Evolutionary conservation across 2,797 vertebrate species (phyloP).

Genomic region (Chelidonichthys spinosus): DNA sequence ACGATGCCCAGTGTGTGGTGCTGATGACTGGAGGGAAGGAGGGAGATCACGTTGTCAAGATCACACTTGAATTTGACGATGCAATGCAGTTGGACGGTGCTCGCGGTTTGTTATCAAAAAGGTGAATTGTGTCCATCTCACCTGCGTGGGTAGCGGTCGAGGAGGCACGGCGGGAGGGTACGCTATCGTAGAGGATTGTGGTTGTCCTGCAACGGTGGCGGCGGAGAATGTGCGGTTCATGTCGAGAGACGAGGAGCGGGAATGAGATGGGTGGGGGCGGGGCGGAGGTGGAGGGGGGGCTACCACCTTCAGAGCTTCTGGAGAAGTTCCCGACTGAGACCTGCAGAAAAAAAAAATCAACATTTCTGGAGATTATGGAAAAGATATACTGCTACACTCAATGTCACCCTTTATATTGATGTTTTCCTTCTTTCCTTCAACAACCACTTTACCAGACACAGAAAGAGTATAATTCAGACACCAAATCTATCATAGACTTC

Average conservation of each 20-base stretch:
- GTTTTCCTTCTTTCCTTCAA: too few species aligned
- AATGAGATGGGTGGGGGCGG: slow-evolving; percentile 94
- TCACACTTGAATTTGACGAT: not conserved
- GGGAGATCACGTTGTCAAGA: not conserved
- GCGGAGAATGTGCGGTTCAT: slow-evolving; percentile 95
- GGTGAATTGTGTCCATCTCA: slow-evolving; percentile 53
- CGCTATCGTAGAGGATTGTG: slow-evolving; percentile 88
- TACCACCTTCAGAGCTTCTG: slow-evolving; percentile 88
- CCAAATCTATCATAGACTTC: too few species aligned
- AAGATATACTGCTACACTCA: not conserved
- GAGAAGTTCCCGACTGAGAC: slow-evolving; percentile 96
- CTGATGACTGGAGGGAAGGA: slow-evolving; percentile 83
- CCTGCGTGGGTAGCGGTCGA: slow-evolving; percentile 95
- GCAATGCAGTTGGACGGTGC: too few species aligned
- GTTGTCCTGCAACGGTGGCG: slow-evolving; percentile 86
- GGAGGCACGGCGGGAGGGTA: slow-evolving; percentile 98
- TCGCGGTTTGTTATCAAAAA: not conserved
- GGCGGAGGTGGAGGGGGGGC: slow-evolving; percentile 96
- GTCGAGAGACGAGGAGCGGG: slow-evolving; percentile 96
- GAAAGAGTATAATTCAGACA: too few species aligned
- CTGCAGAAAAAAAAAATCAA: slow-evolving; percentile 74
- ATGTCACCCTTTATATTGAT: too few species aligned
- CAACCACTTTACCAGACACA: too few species aligned
- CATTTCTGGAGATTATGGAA: not conserved
- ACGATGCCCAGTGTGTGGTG: slow-evolving; percentile 88